A percentile compares a stretch with the other conserved stretches of the same genome.
Evolutionary conservation across 2,797 vertebrate genomes (phyloP).

Genomic region (Orientallactaga sibirica): DNA sequence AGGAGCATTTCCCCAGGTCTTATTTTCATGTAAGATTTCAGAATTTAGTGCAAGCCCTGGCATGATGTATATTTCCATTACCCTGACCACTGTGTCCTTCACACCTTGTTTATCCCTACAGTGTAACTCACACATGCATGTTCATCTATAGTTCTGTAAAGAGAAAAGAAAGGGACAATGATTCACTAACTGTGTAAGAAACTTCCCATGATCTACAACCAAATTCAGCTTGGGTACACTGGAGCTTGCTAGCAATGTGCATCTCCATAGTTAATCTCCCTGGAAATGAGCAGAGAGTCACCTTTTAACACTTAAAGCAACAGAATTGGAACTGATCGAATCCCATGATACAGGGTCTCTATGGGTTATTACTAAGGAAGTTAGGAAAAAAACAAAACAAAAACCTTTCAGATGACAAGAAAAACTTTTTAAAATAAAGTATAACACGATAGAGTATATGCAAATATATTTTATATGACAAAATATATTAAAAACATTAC

Average conservation of each 20-base stretch:
- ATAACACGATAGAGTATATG: background rate
- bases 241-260: background rate
- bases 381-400: background rate
- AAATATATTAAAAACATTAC: constrained; percentile 23
- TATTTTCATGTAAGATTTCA: background rate
- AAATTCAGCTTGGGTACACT: rapidly evolving
- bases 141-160: background rate
- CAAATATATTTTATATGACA: constrained; percentile 5
- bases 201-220: background rate
- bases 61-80: background rate
- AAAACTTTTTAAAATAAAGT: constrained; percentile 31
- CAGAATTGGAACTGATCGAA: background rate
- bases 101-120: background rate
- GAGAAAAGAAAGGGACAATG: background rate
- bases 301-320: background rate
- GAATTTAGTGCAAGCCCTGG: background rate
- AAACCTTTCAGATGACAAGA: background rate
- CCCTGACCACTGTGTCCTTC: background rate
- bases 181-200: background rate
- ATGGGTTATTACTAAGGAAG: background rate
- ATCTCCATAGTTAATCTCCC: background rate
- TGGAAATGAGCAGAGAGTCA: background rate
- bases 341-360: background rate
- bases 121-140: background rate
- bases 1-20: background rate